Base-by-base conservation (phyloP, 2,888 invertebrate species). In the Smittia aterrima region DNA sequence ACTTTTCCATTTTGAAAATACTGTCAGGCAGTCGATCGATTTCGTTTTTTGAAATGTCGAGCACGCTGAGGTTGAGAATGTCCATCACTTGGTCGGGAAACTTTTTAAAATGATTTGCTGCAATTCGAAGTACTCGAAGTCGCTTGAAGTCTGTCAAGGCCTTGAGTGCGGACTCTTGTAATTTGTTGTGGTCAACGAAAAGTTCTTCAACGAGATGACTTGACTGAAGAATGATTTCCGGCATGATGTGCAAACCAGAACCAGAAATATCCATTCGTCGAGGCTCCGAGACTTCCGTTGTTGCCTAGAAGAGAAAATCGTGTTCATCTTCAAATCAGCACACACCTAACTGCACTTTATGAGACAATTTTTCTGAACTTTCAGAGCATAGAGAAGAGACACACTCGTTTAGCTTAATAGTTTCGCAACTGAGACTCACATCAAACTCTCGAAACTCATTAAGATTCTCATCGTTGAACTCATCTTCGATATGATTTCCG, bases 31-130 rank as follows among this genome's bases (percentile, higher is more conserved):
- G 81, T 75, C 86, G 86, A 73, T 86, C 81, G 77, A 92, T 85
- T 77, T 85, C 85, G 80, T 92, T 92, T 79, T 89, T 87, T 66
- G 90, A 88, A 76, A 91, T 82, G 80, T 91, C 90, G 74, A 92
- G 85, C 75, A 86, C 86, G 47, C 87, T 87, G 76, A 91, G 82
- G 1, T 86, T 84, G n/a, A 83, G 82, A 75, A 91, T 82, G 73
- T 86, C 84, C 79, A 89, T 84, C 74, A 89, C 81, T 77, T 88
- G 88, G 24, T 82, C 80, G 0, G 91, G 91, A 76, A 91, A 82
- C 32, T 84, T 80, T 68, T 84, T 83, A 71, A 91, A 85, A 18
- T 85, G 84, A 80, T 90, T 91, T 75, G 83, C 80, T 76, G 83
- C 82, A 75, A 85, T 82, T 75, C 85, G 80, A 68, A 85, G 78